These are phyloP conservation scores for Xenopus tropicalis DNA, from an alignment of 2,113 vertebrate genomes.

Conservation along the genomic window UCB_Xtro_10.0 CM004448.2:89223501-89224000, in stretches of 20 bases:
- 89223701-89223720: neutral
- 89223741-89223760: neutral
- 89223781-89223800: slow-evolving; percentile 76
- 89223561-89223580: neutral
- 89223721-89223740: neutral
- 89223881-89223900: no score
- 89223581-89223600: slow-evolving; percentile 72
- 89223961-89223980: no score
- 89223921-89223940: no score
- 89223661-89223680: slow-evolving; percentile 75
- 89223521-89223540: no score
- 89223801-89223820: slow-evolving; percentile 75
- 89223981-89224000: no score
- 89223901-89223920: no score
- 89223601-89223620: slow-evolving; percentile 75
- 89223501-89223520: no score
- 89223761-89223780: neutral
- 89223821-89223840: slow-evolving; percentile 63
- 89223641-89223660: slow-evolving; percentile 73
- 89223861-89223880: no score
- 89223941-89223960: no score
- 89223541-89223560: no score
- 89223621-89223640: slow-evolving; percentile 72
- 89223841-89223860: slow-evolving; percentile 77
- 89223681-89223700: slow-evolving; percentile 78